phyloP scores from a whole-genome alignment of 1,140 invertebrate genomes.

The Amyelois transitella region DNA sequence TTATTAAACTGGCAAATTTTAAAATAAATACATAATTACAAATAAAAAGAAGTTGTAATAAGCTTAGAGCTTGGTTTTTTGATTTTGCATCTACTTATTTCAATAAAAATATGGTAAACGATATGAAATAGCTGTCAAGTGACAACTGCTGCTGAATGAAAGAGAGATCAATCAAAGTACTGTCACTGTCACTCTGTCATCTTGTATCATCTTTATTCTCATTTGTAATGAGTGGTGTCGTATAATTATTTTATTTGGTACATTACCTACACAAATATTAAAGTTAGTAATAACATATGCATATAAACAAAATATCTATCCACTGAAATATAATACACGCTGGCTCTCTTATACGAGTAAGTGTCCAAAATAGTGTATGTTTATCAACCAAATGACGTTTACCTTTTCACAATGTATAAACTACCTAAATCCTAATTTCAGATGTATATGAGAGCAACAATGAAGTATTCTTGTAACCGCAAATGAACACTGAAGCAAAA shows the following conservation, averaged over 20 bases:
- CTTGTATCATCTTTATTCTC: slow-evolving; percentile 1
- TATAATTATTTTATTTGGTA: slow-evolving; percentile 13
- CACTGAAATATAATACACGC: neutral
- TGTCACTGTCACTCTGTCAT: slow-evolving; percentile 25
- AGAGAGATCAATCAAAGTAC: slow-evolving; percentile 25
- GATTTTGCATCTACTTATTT: neutral
- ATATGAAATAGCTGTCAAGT: no score
- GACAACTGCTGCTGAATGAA: slow-evolving; percentile 20
- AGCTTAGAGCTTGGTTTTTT: no score
- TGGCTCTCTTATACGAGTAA: slow-evolving; percentile 1
- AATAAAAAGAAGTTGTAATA: no score
- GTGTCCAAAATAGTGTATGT: slow-evolving; percentile 6
- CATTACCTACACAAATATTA: neutral
- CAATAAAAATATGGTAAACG: neutral
- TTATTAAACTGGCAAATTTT: no score
- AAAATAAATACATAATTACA: no score
- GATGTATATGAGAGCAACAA: slow-evolving; percentile 56
- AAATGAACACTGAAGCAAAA: slow-evolving; percentile 46
- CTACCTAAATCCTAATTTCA: slow-evolving; percentile 53
- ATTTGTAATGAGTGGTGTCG: slow-evolving; percentile 10
- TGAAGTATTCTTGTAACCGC: slow-evolving; percentile 51
- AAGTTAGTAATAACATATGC: neutral
- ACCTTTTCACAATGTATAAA: slow-evolving; percentile 25
- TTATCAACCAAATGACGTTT: slow-evolving; percentile 19
- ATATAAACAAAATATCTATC: neutral